Conservation (phyloP, 2,888 invertebrate species). For the Hirudinaria manillensis region DNA sequence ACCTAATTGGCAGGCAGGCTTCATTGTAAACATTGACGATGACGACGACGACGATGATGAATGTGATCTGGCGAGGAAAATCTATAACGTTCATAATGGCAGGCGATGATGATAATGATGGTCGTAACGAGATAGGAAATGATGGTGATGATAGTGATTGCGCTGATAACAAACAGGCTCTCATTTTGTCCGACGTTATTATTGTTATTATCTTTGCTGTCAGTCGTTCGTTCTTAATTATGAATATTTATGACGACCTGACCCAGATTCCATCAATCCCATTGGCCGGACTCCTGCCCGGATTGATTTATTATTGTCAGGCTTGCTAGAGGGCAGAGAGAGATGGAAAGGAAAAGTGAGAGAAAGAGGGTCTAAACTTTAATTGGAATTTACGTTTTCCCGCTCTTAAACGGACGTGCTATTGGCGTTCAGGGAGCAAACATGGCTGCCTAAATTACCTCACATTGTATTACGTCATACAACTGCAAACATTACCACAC, state of each 20-base stretch:
- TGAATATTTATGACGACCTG: conserved; percentile 18
- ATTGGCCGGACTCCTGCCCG: background rate
- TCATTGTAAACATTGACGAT: background rate
- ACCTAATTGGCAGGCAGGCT: too few relatives aligned
- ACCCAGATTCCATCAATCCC: conserved; percentile 16
- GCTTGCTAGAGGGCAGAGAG: conserved; percentile 1
- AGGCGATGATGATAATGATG: background rate
- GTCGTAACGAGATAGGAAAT: background rate
- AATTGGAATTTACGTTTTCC: background rate
- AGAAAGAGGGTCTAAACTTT: background rate
- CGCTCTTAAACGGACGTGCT: background rate
- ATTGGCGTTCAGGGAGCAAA: too few relatives aligned
- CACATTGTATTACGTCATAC: too few relatives aligned
- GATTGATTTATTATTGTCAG: conserved; percentile 11
- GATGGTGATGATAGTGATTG: conserved; percentile 22
- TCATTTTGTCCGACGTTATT: background rate
- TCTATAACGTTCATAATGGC: too few relatives aligned
- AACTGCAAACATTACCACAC: too few relatives aligned
- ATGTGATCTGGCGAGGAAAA: background rate
- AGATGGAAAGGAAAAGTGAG: background rate
- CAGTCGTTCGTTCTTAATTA: conserved; percentile 13
- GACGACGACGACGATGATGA: background rate
- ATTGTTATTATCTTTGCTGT: conserved; percentile 8
- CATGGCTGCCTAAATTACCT: too few relatives aligned
- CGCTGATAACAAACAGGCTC: conserved; percentile 12